These are phyloP conservation scores for Pipistrellus pygmaeus DNA, from an alignment of 2,797 vertebrate genomes.

Conservation along the genomic window DNA sequence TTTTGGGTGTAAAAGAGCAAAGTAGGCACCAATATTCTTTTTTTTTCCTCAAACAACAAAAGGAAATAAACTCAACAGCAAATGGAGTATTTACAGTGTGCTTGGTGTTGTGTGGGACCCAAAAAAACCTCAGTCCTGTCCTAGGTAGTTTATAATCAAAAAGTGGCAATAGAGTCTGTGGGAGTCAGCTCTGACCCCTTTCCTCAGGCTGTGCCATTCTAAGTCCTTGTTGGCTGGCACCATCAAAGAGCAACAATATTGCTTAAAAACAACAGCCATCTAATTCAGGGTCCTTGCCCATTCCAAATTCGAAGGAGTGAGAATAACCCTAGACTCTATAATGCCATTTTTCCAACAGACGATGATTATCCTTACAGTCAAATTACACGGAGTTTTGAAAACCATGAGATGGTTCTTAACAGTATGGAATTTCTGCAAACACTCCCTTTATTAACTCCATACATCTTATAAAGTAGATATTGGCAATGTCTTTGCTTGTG, in stretches of 20 bases:
- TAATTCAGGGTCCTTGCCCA: not conserved
- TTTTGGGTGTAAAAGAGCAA: not conserved
- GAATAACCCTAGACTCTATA: not conserved
- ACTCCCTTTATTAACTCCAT: constrained; percentile 29
- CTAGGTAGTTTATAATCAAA: not conserved
- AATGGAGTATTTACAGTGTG: not conserved
- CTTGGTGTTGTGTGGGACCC: not conserved
- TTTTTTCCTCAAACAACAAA: not conserved
- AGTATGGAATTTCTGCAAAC: constrained; percentile 28
- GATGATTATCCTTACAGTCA: not conserved
- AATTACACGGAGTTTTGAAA: not conserved
- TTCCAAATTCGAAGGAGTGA: not conserved
- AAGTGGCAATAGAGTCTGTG: not conserved
- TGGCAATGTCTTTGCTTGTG: constrained; percentile 48
- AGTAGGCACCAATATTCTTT: not conserved
- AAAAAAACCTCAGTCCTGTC: not conserved
- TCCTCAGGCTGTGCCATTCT: not conserved
- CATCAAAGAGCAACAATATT: not conserved
- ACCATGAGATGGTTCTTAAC: not conserved
- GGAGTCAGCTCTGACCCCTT: not conserved
- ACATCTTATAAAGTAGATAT: constrained; percentile 2
- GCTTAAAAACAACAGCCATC: not conserved
- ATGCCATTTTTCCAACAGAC: not conserved
- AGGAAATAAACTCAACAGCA: not conserved
- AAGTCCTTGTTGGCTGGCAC: not conserved